Conservation (phyloP, 2,888 invertebrate species). For the Amitus sp. region DNA sequence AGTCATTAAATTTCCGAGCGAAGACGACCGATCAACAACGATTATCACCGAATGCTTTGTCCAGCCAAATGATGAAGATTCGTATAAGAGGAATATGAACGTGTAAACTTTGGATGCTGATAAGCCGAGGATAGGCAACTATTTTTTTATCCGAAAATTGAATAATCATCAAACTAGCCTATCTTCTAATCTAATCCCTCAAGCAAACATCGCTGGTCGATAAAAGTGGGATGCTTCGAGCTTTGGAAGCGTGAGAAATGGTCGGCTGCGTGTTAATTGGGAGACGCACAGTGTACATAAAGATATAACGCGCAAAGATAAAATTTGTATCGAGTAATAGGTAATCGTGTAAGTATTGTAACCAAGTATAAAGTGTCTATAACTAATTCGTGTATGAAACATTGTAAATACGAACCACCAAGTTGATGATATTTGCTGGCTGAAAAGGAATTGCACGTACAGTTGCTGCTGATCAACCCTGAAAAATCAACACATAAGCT, state of each 20-base stretch:
- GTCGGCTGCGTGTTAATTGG: constrained; percentile 9
- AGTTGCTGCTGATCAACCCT: no score
- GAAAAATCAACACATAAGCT: no score
- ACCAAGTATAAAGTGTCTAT: constrained; percentile 52
- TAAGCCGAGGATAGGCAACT: constrained; percentile 47
- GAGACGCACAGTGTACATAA: constrained; percentile 15
- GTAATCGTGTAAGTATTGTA: constrained; percentile 46
- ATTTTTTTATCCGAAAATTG: constrained; percentile 58
- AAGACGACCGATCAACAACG: constrained; percentile 17
- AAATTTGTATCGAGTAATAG: constrained; percentile 44
- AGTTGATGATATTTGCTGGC: no score
- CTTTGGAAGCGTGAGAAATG: constrained; percentile 18
- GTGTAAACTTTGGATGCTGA: constrained; percentile 28
- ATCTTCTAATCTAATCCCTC: constrained; percentile 7
- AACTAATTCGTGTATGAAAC: constrained; percentile 49
- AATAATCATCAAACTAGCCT: constrained; percentile 50
- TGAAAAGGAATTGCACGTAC: no score
- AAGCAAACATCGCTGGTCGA: constrained; percentile 16
- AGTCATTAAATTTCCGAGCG: background rate
- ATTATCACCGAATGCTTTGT: constrained; percentile 3
- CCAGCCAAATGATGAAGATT: constrained; percentile 27
- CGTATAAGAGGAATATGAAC: constrained; percentile 16
- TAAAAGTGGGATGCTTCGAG: constrained; percentile 24
- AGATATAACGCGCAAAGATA: constrained; percentile 14
- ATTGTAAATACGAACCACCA: no score